These are phyloP conservation scores for Crax fasciolata DNA, from an alignment of 2,797 vertebrate genomes.

Conservation along the genomic window DNA sequence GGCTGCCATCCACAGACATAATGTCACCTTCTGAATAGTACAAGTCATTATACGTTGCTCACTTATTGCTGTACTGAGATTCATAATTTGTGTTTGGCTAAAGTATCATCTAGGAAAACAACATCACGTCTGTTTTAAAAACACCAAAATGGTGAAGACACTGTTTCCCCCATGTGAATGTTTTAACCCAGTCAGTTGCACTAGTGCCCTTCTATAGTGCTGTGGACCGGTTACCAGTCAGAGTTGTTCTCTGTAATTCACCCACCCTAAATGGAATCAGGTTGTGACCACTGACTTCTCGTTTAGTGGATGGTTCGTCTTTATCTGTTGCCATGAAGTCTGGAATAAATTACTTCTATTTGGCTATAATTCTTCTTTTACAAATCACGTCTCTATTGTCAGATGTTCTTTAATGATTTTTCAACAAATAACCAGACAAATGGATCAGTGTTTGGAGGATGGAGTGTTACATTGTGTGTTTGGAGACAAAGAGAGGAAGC, in stretches of 20 bases:
- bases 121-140: background rate
- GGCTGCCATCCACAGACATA: background rate
- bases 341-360: background rate
- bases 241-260: background rate
- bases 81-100: background rate
- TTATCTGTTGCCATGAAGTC: background rate
- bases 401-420: background rate
- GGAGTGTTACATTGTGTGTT: background rate
- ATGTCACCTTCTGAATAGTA: background rate
- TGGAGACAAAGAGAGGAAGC: background rate
- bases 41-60: background rate
- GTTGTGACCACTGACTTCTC: background rate
- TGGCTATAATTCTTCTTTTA: background rate
- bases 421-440: constrained; percentile 23
- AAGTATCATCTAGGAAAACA: background rate
- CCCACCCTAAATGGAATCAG: background rate
- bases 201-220: background rate
- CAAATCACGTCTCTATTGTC: background rate
- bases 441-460: background rate
- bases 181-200: background rate
- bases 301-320: background rate
- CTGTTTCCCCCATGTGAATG: background rate
- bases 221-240: background rate
- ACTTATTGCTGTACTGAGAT: background rate
- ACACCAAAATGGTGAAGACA: background rate